These are phyloP conservation scores for Cephalotes varians DNA, from an alignment of 2,888 invertebrate genomes.

Conservation along the genomic window DNA sequence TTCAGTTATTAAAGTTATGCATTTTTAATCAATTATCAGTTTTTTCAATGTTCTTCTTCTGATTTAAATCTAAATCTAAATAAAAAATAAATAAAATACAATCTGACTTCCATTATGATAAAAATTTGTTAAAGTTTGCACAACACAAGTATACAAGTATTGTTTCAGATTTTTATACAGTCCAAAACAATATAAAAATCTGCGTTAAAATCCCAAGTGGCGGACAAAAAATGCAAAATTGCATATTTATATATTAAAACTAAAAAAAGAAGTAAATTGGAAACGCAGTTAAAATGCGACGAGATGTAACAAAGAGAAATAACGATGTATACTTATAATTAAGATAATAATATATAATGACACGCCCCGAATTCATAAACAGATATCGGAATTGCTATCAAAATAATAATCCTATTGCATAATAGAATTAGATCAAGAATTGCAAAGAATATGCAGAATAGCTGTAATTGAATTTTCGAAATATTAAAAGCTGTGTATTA, in stretches of 20 bases:
- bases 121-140: no score
- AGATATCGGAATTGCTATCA: background rate
- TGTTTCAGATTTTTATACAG: no score
- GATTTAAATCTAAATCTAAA: no score
- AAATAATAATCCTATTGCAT: background rate
- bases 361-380: background rate
- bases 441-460: background rate
- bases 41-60: no score
- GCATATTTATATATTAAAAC: slow-evolving; percentile 3
- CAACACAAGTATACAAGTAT: no score
- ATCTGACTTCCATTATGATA: no score
- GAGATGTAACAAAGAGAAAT: background rate
- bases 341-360: background rate
- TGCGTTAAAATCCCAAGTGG: no score
- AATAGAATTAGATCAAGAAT: slow-evolving; percentile 2
- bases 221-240: no score
- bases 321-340: background rate
- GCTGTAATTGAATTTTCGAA: background rate
- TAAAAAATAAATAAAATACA: no score
- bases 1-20: no score
- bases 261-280: background rate
- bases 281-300: background rate
- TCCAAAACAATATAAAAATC: no score
- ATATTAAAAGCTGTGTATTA: background rate
- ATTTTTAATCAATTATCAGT: no score